phyloP scores from a whole-genome alignment of 2,113 vertebrate genomes.

The Protomyctophum bolini region DNA sequence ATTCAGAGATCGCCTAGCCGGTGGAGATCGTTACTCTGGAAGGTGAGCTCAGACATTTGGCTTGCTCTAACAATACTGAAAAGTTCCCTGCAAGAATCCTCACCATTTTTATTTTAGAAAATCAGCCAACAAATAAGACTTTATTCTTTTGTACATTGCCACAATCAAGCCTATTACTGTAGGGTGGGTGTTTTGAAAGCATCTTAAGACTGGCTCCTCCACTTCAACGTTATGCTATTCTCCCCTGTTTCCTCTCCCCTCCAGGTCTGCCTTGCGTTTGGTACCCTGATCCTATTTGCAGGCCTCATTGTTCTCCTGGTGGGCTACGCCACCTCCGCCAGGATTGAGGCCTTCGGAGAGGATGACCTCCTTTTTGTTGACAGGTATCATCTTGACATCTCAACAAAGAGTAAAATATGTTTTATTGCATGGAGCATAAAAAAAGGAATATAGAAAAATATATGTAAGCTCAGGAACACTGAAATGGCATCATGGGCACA shows the following conservation, averaged over 20 bases:
- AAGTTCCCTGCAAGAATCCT: not conserved
- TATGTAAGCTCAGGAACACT: too few relatives aligned
- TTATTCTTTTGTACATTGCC: not conserved
- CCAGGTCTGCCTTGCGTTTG: constrained; percentile 93
- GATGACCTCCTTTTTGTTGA: constrained; percentile 95
- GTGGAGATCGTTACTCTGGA: constrained; percentile 98
- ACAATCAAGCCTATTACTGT: not conserved
- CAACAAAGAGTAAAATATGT: too few relatives aligned
- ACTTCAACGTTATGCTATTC: not conserved
- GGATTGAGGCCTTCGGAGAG: constrained; percentile 93
- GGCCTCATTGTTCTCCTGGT: constrained; percentile 89
- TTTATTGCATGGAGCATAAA: too few relatives aligned
- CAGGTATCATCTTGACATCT: constrained; percentile 53
- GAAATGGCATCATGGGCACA: too few relatives aligned
- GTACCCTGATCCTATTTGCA: constrained; percentile 86
- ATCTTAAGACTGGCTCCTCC: not conserved
- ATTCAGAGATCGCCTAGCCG: constrained; percentile 95
- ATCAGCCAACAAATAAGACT: not conserved
- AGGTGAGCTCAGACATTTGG: constrained; percentile 79
- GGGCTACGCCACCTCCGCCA: constrained; percentile 89
- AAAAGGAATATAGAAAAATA: too few relatives aligned
- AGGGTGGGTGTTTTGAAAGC: not conserved
- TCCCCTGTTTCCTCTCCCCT: constrained; percentile 5
- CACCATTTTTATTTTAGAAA: not conserved
- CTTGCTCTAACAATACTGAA: not conserved